Percentiles rank a stretch among this genome's conserved stretches.
Evolutionary conservation across 2,888 invertebrate species (phyloP).

Genomic region (Orthosia gothica): DNA sequence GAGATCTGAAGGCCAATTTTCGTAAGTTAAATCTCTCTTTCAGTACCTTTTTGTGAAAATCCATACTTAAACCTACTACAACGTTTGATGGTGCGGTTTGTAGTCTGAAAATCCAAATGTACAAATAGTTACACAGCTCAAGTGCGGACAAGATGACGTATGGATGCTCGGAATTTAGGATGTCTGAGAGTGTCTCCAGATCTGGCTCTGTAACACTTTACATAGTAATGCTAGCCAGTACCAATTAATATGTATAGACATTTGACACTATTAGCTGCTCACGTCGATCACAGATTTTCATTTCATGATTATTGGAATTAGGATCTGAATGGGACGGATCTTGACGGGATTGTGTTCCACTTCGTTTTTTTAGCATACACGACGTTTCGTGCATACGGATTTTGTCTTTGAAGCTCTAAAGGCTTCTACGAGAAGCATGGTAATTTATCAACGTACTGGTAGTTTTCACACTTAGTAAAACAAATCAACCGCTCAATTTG

Average conservation of each 20-base stretch:
- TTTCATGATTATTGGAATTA: slow-evolving; percentile 53
- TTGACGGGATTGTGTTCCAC: slow-evolving; percentile 29
- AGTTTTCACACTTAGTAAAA: not conserved
- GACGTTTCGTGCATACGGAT: slow-evolving; percentile 21
- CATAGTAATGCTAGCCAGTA: slow-evolving; percentile 58
- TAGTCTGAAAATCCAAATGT: not conserved
- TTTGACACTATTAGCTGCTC: slow-evolving; percentile 46
- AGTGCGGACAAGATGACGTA: slow-evolving; percentile 47
- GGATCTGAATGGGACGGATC: slow-evolving; percentile 31
- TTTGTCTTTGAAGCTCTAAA: slow-evolving; percentile 13
- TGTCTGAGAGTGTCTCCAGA: slow-evolving; percentile 40
- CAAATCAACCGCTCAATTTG: not conserved
- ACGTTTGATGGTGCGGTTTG: not conserved
- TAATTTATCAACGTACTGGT: not conserved
- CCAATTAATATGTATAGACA: slow-evolving; percentile 64
- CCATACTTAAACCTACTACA: too few relatives aligned
- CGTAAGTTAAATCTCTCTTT: not conserved
- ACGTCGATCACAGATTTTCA: slow-evolving; percentile 43
- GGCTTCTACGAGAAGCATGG: not conserved
- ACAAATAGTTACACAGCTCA: slow-evolving; percentile 6
- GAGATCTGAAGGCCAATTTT: too few relatives aligned
- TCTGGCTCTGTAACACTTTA: slow-evolving; percentile 51
- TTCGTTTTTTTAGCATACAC: not conserved
- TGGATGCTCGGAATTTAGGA: slow-evolving; percentile 55
- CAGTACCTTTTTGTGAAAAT: not conserved